phyloP scores from a whole-genome alignment of 2,113 vertebrate genomes.

The Microcebus lehilahytsara region DNA sequence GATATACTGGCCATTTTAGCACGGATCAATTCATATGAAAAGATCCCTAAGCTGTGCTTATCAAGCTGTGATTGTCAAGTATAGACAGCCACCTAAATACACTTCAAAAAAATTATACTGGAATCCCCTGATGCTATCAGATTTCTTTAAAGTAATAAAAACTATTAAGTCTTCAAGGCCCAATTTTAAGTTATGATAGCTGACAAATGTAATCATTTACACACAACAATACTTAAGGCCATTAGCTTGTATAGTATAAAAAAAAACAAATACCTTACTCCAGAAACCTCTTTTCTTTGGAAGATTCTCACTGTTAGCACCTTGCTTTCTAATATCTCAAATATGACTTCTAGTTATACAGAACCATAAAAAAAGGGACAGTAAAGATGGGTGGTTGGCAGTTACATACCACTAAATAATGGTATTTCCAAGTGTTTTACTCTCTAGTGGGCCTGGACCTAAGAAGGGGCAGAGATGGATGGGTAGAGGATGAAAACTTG shows the following conservation, averaged over 20 bases:
- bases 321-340: not conserved
- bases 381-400: not conserved
- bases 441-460: not conserved
- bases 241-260: not conserved
- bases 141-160: constrained; percentile 75
- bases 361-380: not conserved
- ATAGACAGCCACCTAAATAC: constrained; percentile 65
- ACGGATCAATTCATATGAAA: constrained; percentile 75
- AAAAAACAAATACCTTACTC: not conserved
- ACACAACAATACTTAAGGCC: constrained; percentile 46
- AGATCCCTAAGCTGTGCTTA: constrained; percentile 59
- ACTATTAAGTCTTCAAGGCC: constrained; percentile 59
- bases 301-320: not conserved
- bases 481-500: not conserved
- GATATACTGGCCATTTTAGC: constrained; percentile 65
- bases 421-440: not conserved
- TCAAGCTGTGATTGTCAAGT: constrained; percentile 75
- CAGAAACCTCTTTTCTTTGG: not conserved
- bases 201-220: constrained; percentile 39
- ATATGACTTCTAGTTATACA: not conserved
- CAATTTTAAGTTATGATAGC: constrained; percentile 68
- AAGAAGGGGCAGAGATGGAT: not conserved
- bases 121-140: constrained; percentile 60
- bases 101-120: constrained; percentile 75
- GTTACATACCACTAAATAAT: not conserved